A percentile compares a stretch with the other conserved stretches of the same genome.
Conservation (phyloP, 2,113 vertebrate species). For the Phoxinus phoxinus region DNA sequence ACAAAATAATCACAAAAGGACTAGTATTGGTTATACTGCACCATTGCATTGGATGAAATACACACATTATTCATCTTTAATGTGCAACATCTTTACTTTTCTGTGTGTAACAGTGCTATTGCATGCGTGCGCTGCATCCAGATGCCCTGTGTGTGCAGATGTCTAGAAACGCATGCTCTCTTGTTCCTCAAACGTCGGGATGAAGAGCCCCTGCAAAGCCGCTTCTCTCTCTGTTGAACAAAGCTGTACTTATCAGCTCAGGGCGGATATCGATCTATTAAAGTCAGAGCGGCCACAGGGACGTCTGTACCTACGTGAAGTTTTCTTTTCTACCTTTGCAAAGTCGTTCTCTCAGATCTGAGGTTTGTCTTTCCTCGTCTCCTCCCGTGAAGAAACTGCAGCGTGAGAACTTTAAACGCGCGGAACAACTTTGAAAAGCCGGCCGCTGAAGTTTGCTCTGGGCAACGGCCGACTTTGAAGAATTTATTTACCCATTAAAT, state of each 20-base stretch:
- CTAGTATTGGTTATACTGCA: not conserved
- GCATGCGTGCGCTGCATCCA: conserved; percentile 35
- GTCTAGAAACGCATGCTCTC: conserved; percentile 36
- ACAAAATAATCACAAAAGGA: not conserved
- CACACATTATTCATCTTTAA: not conserved
- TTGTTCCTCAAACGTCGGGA: conserved; percentile 60
- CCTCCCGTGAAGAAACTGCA: conserved; percentile 80
- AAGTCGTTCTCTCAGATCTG: conserved; percentile 86
- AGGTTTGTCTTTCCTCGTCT: conserved; percentile 79
- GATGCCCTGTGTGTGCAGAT: conserved; percentile 41
- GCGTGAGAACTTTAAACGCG: conserved; percentile 74
- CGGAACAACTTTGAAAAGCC: conserved; percentile 73
- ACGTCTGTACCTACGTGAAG: conserved; percentile 75
- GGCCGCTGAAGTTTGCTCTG: conserved; percentile 83
- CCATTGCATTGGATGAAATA: not conserved
- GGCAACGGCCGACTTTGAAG: conserved; percentile 86
- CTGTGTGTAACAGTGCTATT: conserved; percentile 2
- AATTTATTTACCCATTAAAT: conserved; percentile 84
- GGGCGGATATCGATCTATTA: conserved; percentile 71
- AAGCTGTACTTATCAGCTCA: conserved; percentile 69
- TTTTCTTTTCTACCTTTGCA: conserved; percentile 78
- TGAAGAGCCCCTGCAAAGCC: conserved; percentile 70
- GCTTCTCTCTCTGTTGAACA: conserved; percentile 64
- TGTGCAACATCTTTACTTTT: too few relatives aligned
- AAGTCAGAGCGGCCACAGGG: conserved; percentile 68